phyloP scores from a whole-genome alignment of 2,797 vertebrate genomes.

The Pangasius macronema region DNA sequence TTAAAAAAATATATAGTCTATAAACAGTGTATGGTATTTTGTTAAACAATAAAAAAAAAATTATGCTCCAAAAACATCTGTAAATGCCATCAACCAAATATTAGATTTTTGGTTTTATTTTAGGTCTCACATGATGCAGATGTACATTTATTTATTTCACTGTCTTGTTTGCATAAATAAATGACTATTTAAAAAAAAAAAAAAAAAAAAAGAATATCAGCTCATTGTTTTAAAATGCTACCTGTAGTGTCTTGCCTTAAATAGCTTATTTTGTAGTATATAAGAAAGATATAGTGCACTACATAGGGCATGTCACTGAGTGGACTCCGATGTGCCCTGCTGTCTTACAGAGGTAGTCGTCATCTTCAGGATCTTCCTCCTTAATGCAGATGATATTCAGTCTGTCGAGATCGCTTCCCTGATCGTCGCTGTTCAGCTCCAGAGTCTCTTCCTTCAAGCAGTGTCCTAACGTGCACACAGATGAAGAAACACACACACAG shows the following conservation, averaged over 20 bases:
- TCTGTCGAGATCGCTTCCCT: neutral
- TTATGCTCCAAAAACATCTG: neutral
- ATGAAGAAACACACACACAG: neutral
- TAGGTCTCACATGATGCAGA: neutral
- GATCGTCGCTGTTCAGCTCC: neutral
- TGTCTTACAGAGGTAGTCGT: conserved; percentile 33
- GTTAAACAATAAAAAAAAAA: neutral
- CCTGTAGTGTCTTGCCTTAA: conserved; percentile 1
- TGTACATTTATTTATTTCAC: neutral
- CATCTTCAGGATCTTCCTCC: conserved; percentile 28
- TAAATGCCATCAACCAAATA: neutral
- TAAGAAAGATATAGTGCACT: too few species aligned
- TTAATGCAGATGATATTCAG: conserved; percentile 21
- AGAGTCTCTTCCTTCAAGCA: conserved; percentile 4
- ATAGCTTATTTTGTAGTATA: neutral
- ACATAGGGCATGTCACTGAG: neutral
- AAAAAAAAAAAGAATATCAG: neutral
- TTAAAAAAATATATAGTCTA: neutral
- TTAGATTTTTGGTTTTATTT: neutral
- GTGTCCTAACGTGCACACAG: neutral
- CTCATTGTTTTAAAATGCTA: neutral
- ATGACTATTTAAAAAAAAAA: neutral
- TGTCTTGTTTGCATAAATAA: neutral
- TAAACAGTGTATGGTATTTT: neutral
- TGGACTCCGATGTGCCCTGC: neutral